Evolutionary conservation across 92 coral and sea anemone genomes (phyloP).

Genomic region (Ricordea florida): DNA sequence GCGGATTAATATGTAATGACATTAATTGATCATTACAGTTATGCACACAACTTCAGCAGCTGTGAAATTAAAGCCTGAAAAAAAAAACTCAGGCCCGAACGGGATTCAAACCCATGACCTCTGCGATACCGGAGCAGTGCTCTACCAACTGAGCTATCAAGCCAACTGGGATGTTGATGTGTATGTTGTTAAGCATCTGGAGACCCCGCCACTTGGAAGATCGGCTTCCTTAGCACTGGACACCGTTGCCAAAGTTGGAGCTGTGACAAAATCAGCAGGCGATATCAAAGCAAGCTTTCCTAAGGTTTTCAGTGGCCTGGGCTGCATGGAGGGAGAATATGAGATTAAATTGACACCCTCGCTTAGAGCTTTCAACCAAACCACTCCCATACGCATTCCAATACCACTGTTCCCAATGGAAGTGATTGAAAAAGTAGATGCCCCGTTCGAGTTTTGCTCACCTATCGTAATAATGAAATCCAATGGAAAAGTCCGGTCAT

Average conservation of each 20-base stretch:
- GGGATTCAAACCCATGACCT: too few species aligned
- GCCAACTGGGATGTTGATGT: too few species aligned
- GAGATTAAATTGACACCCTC: not conserved
- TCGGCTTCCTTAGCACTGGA: not conserved
- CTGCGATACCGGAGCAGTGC: too few species aligned
- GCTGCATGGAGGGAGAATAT: slow-evolving; percentile 14
- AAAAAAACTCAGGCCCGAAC: too few species aligned
- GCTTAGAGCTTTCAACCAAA: not conserved
- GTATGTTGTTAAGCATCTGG: not conserved
- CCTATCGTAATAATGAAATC: slow-evolving; percentile 63
- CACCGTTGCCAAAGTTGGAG: not conserved
- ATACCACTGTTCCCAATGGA: not conserved
- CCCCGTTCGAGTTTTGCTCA: slow-evolving; percentile 67
- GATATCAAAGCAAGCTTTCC: not conserved
- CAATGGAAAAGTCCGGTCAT: slow-evolving; percentile 56
- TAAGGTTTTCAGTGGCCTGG: not conserved
- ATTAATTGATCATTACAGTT: too few species aligned
- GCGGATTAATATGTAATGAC: too few species aligned
- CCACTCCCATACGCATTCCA: not conserved
- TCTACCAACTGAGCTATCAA: too few species aligned
- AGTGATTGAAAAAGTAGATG: slow-evolving; percentile 64
- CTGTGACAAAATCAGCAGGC: not conserved
- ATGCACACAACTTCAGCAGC: too few species aligned
- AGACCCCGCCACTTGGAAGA: not conserved
- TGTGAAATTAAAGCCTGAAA: too few species aligned